Conservation (phyloP, 1,140 invertebrate species). For the Vollenhovia emeryi region DNA sequence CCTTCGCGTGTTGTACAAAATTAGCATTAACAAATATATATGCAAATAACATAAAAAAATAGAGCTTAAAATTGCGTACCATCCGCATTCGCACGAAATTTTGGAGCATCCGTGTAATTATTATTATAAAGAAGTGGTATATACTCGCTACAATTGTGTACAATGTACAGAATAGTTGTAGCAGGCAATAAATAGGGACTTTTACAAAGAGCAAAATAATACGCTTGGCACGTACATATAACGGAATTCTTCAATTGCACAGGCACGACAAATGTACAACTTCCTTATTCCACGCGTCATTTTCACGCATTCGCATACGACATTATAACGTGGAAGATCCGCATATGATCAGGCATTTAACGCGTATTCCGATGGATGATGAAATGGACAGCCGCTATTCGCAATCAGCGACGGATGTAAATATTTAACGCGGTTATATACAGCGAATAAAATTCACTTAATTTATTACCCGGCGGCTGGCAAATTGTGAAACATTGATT, state of each 20-base stretch:
- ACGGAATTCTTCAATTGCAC: neutral
- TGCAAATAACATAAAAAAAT: neutral
- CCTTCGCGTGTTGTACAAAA: neutral
- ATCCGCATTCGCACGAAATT: neutral
- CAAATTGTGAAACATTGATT: slow-evolving; percentile 74
- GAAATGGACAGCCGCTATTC: slow-evolving; percentile 44
- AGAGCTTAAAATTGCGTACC: neutral
- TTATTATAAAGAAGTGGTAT: slow-evolving; percentile 10
- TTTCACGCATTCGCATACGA: neutral
- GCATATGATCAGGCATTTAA: slow-evolving; percentile 40
- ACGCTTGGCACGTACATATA: neutral
- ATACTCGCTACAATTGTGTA: neutral
- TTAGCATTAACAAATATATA: neutral
- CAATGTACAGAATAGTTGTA: neutral
- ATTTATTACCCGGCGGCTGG: slow-evolving; percentile 71
- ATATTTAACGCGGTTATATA: slow-evolving; percentile 73
- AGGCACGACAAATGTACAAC: neutral
- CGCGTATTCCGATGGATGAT: slow-evolving; percentile 31
- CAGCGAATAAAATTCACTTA: slow-evolving; percentile 72
- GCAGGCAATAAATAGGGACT: neutral
- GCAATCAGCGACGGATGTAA: slow-evolving; percentile 68
- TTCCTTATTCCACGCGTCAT: slow-evolving; percentile 27
- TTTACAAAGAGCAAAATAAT: neutral
- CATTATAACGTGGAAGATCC: neutral
- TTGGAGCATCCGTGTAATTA: neutral